These are phyloP conservation scores for Parelbella ahira DNA, from an alignment of 2,888 invertebrate species.

Conservation along the genomic window DNA sequence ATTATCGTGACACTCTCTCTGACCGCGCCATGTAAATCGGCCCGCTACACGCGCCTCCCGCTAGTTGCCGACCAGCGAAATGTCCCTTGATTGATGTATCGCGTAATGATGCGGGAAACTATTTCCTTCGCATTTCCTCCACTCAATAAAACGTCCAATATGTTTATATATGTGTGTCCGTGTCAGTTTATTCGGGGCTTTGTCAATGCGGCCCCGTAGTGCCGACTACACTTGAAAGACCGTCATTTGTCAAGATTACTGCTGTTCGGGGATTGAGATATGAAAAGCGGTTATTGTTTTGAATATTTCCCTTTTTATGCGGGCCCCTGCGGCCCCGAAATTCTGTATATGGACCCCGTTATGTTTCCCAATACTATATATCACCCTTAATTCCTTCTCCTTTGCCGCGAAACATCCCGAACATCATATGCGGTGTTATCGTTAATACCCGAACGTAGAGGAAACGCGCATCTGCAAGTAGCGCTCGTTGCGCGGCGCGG, in stretches of 20 bases:
- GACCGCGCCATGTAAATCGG: conserved; percentile 13
- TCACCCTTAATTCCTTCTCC: conserved; percentile 29
- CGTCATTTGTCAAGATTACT: conserved; percentile 78
- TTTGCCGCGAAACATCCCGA: conserved; percentile 26
- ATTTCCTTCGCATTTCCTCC: conserved; percentile 78
- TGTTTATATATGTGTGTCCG: conserved; percentile 75
- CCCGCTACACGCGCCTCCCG: conserved; percentile 11
- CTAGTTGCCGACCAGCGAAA: conserved; percentile 32
- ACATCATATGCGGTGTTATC: conserved; percentile 28
- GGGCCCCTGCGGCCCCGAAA: conserved; percentile 33
- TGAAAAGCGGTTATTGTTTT: conserved; percentile 76
- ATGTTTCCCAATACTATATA: conserved; percentile 30
- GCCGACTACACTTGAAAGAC: conserved; percentile 69
- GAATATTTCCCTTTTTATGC: conserved; percentile 64
- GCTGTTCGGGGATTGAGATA: conserved; percentile 71
- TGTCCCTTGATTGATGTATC: conserved; percentile 71
- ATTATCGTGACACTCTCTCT: conserved; percentile 18
- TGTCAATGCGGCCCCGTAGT: conserved; percentile 68
- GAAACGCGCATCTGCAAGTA: too few species aligned
- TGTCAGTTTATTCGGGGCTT: conserved; percentile 73
- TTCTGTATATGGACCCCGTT: conserved; percentile 38
- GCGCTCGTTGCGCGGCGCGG: too few species aligned
- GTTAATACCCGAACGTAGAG: conserved; percentile 23
- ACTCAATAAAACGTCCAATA: conserved; percentile 78
- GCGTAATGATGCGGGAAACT: conserved; percentile 76